phyloP scores from a whole-genome alignment of 2,113 vertebrate species.

The Callospermophilus lateralis region DNA sequence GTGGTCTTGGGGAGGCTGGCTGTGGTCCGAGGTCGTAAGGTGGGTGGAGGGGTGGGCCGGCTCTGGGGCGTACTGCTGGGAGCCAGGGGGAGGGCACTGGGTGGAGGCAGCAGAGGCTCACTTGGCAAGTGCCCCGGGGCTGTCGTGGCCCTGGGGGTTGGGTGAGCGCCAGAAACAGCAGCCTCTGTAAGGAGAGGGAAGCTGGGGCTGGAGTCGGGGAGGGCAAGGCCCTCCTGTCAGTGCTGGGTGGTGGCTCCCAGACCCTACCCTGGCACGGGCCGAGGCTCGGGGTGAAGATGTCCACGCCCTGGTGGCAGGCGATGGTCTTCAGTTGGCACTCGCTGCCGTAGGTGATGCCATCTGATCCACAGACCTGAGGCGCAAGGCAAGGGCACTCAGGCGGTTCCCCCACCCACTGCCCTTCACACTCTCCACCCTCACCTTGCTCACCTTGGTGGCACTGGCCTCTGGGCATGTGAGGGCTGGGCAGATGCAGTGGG shows the following conservation, averaged over 20 bases:
- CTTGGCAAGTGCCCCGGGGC: constrained; percentile 63
- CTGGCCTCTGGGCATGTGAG: constrained; percentile 91
- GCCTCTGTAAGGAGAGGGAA: constrained; percentile 88
- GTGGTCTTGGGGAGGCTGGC: constrained; percentile 78
- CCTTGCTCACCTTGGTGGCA: constrained; percentile 96
- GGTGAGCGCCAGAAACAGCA: constrained; percentile 79
- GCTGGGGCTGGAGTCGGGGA: not conserved
- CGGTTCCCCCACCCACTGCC: not conserved
- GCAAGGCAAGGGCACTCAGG: not conserved
- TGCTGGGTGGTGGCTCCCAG: not conserved
- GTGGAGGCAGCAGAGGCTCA: constrained; percentile 35
- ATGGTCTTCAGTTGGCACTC: constrained; percentile 97
- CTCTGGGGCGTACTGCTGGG: constrained; percentile 61
- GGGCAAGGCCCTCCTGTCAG: not conserved
- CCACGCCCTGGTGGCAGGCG: constrained; percentile 94
- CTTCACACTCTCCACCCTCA: constrained; percentile 68
- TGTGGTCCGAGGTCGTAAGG: constrained; percentile 36
- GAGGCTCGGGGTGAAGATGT: constrained; percentile 90
- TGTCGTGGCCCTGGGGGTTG: constrained; percentile 55
- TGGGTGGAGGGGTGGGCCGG: constrained; percentile 66
- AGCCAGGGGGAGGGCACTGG: constrained; percentile 51
- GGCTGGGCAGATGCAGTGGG: constrained; percentile 94
- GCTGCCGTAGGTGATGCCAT: constrained; percentile 97
- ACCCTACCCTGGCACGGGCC: constrained; percentile 96
- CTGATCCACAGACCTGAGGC: constrained; percentile 97